Base-by-base conservation (phyloP, 2,113 vertebrate species). In the Rynchops niger region DNA sequence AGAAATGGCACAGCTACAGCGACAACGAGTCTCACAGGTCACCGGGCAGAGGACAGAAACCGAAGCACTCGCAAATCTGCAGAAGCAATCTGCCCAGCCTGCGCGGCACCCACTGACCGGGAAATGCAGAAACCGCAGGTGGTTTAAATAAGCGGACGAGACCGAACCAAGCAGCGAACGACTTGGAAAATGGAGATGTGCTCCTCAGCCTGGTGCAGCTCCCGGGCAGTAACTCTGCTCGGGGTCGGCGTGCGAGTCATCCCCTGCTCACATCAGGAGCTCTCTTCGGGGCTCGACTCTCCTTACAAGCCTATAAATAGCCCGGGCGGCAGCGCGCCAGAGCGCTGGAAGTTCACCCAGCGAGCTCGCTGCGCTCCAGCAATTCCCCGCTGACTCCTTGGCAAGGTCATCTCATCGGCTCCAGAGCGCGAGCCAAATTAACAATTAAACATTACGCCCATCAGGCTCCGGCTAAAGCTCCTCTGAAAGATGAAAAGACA, bases 21-120 rank as follows among this genome's bases (percentile, higher is more conserved):
- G 19, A 13, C 1, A 9, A 6, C 0, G 58, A 65, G 66, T 5
- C 11, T 23, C 67, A 17, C 8, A 2, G 2, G 26, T 15, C 38
- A 3, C 55, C 3, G 23, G 72, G 49, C 59, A 29, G 29, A 21
- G 30, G 52, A 32, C 7, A 23, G 76, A 22, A 27, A n/a, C 26
- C 6, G 1, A 26, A 45, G 23, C 3, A 3, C 34, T 34, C 8
- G 8, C 26, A 17, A 16, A 56, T 5, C n/a, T 5, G 15, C 2
- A 29, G 11, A 11, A 34, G 26, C 5, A 5, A 43, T 5, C 10
- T 5, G 7, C 30, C 6, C 21, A 25, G 62, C n/a, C 20, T 6
- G 14, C 4, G 3, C 0, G 27, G 63, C 69, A 8, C 36, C 3
- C 3, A 7, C 36, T 3, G 36, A 9, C 2, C 1, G 14, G 59